Conservation (phyloP, 2,797 vertebrate species). For the Garrulus glandarius region DNA sequence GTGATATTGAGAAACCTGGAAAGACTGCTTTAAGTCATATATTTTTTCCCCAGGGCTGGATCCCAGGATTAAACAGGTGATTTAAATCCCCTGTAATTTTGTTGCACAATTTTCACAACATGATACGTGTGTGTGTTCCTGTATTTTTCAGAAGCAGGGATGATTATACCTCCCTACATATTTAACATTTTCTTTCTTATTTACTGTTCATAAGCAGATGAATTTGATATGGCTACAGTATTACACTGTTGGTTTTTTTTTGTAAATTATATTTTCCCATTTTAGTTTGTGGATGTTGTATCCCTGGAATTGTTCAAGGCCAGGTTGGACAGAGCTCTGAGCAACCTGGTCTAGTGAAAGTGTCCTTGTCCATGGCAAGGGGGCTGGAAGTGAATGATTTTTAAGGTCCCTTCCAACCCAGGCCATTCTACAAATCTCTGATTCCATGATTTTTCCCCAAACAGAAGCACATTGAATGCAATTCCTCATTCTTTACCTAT, state of each 20-base stretch:
- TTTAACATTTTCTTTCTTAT: background rate
- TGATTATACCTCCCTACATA: background rate
- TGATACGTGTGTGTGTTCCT: background rate
- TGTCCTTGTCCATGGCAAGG: background rate
- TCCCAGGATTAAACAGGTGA: background rate
- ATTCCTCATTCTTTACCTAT: background rate
- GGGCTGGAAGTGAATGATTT: background rate
- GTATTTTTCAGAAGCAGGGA: background rate
- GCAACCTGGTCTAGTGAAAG: background rate
- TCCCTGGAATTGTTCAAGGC: background rate
- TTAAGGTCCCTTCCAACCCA: background rate
- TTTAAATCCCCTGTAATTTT: background rate
- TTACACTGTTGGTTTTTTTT: background rate
- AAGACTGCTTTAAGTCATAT: background rate
- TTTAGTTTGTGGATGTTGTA: background rate
- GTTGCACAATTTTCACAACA: background rate
- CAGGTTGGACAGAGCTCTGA: background rate
- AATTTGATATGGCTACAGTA: background rate
- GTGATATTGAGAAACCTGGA: background rate
- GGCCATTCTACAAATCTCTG: fast-evolving
- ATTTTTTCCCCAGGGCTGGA: background rate
- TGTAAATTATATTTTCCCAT: background rate
- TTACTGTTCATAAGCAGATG: background rate
- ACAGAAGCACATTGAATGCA: background rate
- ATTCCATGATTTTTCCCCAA: background rate